Base-by-base conservation (phyloP, 2,797 vertebrate species). In the Vireo griseus region DNA sequence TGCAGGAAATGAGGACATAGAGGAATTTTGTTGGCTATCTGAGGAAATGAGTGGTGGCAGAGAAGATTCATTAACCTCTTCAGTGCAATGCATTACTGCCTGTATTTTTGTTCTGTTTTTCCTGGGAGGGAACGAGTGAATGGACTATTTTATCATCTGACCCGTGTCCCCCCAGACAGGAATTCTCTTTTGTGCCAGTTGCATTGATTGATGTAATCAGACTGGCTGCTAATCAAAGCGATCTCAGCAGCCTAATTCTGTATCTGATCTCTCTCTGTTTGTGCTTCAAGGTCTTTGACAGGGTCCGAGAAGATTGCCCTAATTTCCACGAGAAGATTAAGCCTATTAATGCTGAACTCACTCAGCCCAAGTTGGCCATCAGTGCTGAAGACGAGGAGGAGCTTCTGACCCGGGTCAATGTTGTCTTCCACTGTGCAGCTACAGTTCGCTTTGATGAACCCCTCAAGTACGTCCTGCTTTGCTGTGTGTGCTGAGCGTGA, bases 301-400 rank as follows among this genome's bases (percentile, higher is more conserved):
- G 98, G 17, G 98, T 99, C 77, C 98, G 98, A 85, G 99, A 99
- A 97, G 98, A 98, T 85, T 97, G 98, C 95, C 99, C 99, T 19
- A 97, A 99, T 63, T 99, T 99, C 96, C 98, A 98, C 11, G 97
- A 98, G 98, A 99, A 99, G 98, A 98, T 99, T 97, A 96, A 98
- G 59, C 97, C 99, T 18, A 97, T 99, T 97, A 98, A 98, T 96
- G 98, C 99, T 45, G 99, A 99, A 97, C 98, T 99, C 97, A 98
- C 92, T 48, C 98, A 99, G 94, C 98, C 98, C 3, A 98, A 99
- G 96, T 97, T 99, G 54, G 98, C 98, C 97, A 99, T 99, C 97
- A 98, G 98, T 95, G 96, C 98, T 7, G 98, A 98, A 95, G 99
- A 99, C 37, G 96, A 97, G 69, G 97, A 98, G 90, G 98, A 96